Conservation (phyloP, 2,113 vertebrate genomes). For the Pomatostomus ruficeps region DNA sequence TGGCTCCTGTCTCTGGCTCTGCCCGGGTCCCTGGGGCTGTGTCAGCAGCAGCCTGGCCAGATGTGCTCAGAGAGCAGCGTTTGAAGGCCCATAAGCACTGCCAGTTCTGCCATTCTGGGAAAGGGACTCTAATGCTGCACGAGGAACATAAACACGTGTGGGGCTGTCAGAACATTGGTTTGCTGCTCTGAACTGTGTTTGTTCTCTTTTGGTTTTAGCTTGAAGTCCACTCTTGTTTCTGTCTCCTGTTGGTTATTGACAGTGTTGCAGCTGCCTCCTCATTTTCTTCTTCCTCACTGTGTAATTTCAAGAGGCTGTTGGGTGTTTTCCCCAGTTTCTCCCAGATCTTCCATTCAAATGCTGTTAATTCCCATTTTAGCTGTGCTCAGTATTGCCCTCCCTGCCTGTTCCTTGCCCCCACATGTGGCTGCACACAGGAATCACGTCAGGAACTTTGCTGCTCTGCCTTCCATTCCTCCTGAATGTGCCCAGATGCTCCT, state of each 20-base stretch:
- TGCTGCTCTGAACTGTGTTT: neutral
- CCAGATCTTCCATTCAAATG: neutral
- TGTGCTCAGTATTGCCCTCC: neutral
- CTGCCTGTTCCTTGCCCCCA: neutral
- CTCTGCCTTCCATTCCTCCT: neutral
- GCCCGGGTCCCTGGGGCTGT: neutral
- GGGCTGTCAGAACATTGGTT: neutral
- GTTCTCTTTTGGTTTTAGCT: neutral
- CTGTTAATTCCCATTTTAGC: neutral
- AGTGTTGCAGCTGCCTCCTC: neutral
- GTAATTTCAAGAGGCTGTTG: neutral
- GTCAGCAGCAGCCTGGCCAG: neutral
- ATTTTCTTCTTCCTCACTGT: neutral
- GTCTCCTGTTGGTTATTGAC: neutral
- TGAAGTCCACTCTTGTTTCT: neutral
- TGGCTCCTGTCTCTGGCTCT: neutral
- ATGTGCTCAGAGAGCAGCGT: neutral
- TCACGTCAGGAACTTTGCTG: neutral
- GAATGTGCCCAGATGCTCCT: neutral
- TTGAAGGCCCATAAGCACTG: neutral
- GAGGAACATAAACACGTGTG: neutral
- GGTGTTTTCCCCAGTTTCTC: neutral
- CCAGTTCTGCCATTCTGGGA: neutral
- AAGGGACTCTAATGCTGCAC: neutral
- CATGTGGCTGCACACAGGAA: neutral